phyloP scores from a whole-genome alignment of 1,140 invertebrate species.

The Calephelis nemesis region DNA sequence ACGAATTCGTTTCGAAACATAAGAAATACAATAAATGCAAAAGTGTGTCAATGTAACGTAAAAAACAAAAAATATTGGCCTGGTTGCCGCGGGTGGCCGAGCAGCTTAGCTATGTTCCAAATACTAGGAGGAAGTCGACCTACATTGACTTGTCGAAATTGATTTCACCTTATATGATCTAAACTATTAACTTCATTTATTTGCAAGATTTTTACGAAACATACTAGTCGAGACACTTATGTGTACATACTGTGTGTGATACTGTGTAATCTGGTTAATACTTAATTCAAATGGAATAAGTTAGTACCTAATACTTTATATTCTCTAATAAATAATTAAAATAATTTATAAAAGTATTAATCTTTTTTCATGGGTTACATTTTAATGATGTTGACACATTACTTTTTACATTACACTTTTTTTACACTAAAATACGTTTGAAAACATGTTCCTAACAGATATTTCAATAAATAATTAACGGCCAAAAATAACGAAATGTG shows the following conservation, averaged over 20 bases:
- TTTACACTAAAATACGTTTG: no score
- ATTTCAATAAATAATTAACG: no score
- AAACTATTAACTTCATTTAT: constrained; percentile 3
- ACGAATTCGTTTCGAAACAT: constrained; percentile 20
- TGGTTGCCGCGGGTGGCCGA: constrained; percentile 43
- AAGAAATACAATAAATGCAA: constrained; percentile 27
- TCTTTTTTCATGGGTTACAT: no score
- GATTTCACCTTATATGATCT: constrained; percentile 18
- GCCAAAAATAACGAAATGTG: no score
- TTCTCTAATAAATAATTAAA: no score
- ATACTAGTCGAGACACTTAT: background rate
- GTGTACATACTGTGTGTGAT: no score
- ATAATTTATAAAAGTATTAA: no score
- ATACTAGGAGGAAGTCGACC: constrained; percentile 58
- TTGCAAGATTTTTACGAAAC: background rate
- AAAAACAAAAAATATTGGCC: constrained; percentile 46
- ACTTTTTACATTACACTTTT: no score
- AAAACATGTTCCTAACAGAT: no score
- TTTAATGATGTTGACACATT: no score
- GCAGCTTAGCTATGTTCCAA: constrained; percentile 54
- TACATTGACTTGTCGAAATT: constrained; percentile 52
- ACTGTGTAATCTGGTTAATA: background rate
- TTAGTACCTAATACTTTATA: no score
- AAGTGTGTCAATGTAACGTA: constrained; percentile 59
- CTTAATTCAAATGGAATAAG: background rate